phyloP scores from a whole-genome alignment of 1,140 invertebrate species.

The Cherax destructor region DNA sequence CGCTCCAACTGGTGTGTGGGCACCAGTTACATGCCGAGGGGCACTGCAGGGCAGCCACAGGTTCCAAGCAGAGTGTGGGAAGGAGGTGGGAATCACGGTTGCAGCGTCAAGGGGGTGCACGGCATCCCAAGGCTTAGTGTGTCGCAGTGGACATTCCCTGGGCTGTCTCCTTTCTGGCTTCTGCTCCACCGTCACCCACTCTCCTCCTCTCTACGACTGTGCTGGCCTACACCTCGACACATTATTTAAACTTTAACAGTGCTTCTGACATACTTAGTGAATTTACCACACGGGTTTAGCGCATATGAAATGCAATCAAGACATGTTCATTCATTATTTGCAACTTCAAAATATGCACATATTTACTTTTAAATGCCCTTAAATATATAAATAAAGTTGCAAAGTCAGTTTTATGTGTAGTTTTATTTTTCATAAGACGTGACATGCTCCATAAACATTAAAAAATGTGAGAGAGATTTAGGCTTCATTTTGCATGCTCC shows the following conservation, averaged over 20 bases:
- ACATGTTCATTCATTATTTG: not conserved
- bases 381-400: too few relatives aligned
- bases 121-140: slow-evolving; percentile 6
- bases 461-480: too few relatives aligned
- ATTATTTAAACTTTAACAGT: not conserved
- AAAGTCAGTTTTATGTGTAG: not conserved
- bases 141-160: not conserved
- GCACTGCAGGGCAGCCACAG: slow-evolving; percentile 33
- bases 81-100: slow-evolving; percentile 28
- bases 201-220: slow-evolving; percentile 22
- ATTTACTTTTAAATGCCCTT: too few relatives aligned
- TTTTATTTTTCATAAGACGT: not conserved
- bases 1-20: not conserved
- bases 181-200: slow-evolving; percentile 20
- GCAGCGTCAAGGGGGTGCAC: slow-evolving; percentile 32
- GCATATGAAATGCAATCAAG: not conserved
- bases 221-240: slow-evolving; percentile 20
- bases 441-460: too few relatives aligned
- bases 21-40: slow-evolving; percentile 27
- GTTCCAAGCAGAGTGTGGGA: slow-evolving; percentile 33
- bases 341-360: not conserved
- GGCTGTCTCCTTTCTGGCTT: slow-evolving; percentile 41
- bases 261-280: not conserved
- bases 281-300: not conserved
- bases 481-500: too few relatives aligned